Conservation (phyloP, 2,113 vertebrate genomes). For the Globicephala melas region DNA sequence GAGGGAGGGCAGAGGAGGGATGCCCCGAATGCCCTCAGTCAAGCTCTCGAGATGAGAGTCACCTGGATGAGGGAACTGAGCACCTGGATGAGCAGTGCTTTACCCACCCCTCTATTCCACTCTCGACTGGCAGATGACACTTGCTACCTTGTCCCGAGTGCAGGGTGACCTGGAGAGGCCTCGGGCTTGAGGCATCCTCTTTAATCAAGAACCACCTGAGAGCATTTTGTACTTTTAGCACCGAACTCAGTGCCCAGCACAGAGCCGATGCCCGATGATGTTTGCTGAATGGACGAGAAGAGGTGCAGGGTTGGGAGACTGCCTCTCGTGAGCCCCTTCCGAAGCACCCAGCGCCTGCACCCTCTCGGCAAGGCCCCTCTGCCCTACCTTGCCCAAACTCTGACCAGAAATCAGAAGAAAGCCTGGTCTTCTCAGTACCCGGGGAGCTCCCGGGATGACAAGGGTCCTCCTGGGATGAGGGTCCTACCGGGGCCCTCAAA, state of each 20-base stretch:
- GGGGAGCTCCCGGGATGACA: neutral
- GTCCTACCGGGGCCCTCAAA: neutral
- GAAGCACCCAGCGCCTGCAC: neutral
- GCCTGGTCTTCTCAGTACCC: neutral
- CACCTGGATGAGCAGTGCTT: neutral
- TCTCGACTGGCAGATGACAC: neutral
- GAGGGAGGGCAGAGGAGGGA: neutral
- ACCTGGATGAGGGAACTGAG: neutral
- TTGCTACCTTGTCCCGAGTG: neutral
- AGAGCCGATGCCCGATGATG: neutral
- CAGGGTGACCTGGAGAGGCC: neutral
- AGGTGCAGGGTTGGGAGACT: fast-evolving
- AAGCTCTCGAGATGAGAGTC: neutral
- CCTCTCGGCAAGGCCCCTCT: neutral
- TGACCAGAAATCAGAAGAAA: neutral
- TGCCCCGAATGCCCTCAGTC: fast-evolving
- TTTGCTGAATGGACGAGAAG: neutral
- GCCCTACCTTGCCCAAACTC: neutral
- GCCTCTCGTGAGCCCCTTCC: neutral
- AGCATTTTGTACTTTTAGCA: neutral
- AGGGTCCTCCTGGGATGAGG: neutral
- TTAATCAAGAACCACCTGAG: neutral
- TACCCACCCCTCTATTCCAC: neutral
- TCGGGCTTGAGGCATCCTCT: neutral
- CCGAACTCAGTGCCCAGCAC: neutral